Conservation (phyloP, 2,888 invertebrate genomes). For the Acleris holmiana region DNA sequence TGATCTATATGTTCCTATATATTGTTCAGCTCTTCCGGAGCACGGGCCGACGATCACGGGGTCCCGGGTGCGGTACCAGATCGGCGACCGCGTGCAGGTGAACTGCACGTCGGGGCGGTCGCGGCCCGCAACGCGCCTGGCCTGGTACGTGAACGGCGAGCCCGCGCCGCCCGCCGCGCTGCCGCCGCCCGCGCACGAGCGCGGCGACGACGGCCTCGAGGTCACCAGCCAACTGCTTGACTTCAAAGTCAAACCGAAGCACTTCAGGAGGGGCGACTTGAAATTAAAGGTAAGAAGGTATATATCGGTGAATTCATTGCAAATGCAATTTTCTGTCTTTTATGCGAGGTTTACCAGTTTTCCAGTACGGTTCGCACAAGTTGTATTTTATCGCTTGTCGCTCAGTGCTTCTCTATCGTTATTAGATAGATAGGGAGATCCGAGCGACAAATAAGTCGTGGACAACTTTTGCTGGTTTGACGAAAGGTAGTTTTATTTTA, state of each 20-base stretch:
- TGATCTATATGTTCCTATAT: too few species aligned
- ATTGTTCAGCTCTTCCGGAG: constrained; percentile 88
- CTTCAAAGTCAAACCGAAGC: constrained; percentile 91
- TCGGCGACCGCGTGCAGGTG: constrained; percentile 91
- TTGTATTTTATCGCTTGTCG: too few species aligned
- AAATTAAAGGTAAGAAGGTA: constrained; percentile 87
- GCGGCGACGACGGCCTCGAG: constrained; percentile 87
- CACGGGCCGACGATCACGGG: constrained; percentile 93
- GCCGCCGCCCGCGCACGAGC: constrained; percentile 75
- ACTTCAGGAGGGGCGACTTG: constrained; percentile 93
- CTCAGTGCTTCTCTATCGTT: too few species aligned
- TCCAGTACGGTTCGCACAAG: too few species aligned
- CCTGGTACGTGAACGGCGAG: constrained; percentile 95
- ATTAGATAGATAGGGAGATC: too few species aligned
- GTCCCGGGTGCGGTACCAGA: constrained; percentile 91
- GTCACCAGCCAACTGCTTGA: constrained; percentile 91
- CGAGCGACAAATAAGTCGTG: too few species aligned
- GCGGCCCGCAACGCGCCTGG: constrained; percentile 91
- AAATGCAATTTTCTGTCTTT: neutral
- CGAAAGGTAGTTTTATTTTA: too few species aligned
- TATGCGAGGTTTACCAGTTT: too few species aligned
- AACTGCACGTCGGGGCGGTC: constrained; percentile 94
- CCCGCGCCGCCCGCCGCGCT: constrained; percentile 85
- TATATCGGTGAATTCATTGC: neutral
- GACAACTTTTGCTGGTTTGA: too few species aligned